Percentiles rank a stretch among this genome's conserved stretches.
phyloP scores from a whole-genome alignment of 2,888 invertebrate species.

The Cyclophora punctaria region DNA sequence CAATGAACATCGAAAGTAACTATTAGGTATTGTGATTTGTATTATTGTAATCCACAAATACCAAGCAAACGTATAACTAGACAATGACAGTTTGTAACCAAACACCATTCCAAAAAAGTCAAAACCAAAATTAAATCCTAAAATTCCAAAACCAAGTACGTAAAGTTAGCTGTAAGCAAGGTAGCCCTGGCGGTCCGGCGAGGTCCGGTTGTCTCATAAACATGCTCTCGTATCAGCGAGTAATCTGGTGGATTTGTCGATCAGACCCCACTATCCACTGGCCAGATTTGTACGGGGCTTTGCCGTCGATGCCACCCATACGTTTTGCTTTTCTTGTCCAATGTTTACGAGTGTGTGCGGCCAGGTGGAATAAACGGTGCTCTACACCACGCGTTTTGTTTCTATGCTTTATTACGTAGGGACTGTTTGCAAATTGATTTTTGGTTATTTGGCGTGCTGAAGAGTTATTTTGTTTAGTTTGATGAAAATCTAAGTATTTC shows the following conservation, averaged over 20 bases:
- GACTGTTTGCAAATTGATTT: no score
- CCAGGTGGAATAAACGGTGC: conserved; percentile 46
- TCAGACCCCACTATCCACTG: conserved; percentile 69
- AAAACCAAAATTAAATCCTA: no score
- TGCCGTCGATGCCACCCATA: conserved; percentile 63
- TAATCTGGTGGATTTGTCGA: conserved; percentile 76
- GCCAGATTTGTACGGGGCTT: conserved; percentile 71
- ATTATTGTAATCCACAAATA: no score
- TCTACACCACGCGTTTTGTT: conserved; percentile 30
- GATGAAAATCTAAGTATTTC: no score
- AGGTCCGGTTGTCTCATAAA: conserved; percentile 65
- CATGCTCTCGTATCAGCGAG: conserved; percentile 71
- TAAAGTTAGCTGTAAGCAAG: background rate
- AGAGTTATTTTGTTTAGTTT: no score
- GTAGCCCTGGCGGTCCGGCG: conserved; percentile 55
- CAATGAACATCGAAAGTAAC: no score
- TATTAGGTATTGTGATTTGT: no score
- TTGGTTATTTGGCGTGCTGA: no score
- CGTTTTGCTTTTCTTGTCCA: conserved; percentile 67
- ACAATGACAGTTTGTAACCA: no score
- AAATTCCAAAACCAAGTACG: no score
- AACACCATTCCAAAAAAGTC: no score
- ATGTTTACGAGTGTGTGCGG: conserved; percentile 56
- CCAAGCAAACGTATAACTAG: no score
- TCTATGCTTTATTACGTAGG: conserved; percentile 16